Percentiles rank a stretch among this genome's conserved stretches.
Evolutionary conservation across 2,797 vertebrate genomes (phyloP).

Genomic region (Hyperoplus lanceolatus): DNA sequence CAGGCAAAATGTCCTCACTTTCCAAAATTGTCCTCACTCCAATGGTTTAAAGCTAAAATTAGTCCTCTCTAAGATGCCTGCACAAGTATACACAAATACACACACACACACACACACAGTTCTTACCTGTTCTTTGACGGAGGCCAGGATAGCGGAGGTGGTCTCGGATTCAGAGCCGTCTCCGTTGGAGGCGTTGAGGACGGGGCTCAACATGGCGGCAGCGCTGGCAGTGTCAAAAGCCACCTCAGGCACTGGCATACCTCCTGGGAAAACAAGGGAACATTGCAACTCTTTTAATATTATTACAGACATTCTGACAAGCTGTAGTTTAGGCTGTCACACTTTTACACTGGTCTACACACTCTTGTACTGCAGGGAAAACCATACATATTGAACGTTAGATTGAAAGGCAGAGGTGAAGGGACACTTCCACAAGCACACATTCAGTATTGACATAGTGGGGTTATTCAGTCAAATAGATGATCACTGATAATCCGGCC

Average conservation of each 20-base stretch:
- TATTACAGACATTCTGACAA: constrained; percentile 41
- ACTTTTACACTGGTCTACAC: constrained; percentile 20
- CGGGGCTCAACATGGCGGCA: constrained; percentile 93
- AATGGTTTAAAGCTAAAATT: too few relatives aligned
- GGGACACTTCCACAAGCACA: neutral
- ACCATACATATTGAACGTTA: constrained; percentile 4
- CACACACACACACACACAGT: constrained; percentile 9
- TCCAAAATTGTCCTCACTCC: too few relatives aligned
- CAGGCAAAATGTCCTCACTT: too few relatives aligned
- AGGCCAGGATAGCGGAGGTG: constrained; percentile 97
- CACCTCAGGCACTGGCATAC: constrained; percentile 98
- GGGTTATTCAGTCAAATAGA: neutral
- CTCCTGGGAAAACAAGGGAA: constrained; percentile 79
- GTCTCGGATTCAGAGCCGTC: constrained; percentile 98
- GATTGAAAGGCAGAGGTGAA: neutral
- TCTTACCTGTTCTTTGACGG: constrained; percentile 98
- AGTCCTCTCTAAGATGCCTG: too few relatives aligned
- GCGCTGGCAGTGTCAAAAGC: constrained; percentile 91
- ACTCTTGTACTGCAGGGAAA: constrained; percentile 11
- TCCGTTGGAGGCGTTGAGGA: constrained; percentile 94
- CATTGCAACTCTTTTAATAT: constrained; percentile 49
- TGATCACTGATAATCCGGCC: neutral
- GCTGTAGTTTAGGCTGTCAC: constrained; percentile 43
- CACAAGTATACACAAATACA: neutral
- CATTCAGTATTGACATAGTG: neutral